These are phyloP conservation scores for Andrena trimmerana DNA, from an alignment of 2,888 invertebrate species.

Conservation along the genomic window DNA sequence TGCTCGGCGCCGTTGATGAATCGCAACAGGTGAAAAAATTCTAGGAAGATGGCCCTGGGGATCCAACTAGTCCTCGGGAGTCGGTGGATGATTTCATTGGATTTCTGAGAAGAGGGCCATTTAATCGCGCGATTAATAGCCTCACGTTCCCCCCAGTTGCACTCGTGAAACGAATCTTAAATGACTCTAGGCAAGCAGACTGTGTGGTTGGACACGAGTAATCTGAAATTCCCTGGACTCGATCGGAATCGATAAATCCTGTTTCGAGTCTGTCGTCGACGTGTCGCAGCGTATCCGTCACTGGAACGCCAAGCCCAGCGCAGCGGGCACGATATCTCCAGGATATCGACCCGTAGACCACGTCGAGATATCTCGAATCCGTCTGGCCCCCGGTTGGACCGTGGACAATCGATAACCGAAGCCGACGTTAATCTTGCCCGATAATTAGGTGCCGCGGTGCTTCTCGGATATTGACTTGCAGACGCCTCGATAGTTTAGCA, in stretches of 20 bases:
- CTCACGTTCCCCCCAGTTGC: too few species aligned
- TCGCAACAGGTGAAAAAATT: conserved; percentile 56
- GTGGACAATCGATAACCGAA: conserved; percentile 64
- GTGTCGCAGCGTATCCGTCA: conserved; percentile 1
- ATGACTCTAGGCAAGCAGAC: too few species aligned
- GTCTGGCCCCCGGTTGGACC: conserved; percentile 40
- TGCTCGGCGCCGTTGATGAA: neutral
- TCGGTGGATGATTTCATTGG: neutral
- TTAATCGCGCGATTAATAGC: neutral
- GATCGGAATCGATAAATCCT: neutral
- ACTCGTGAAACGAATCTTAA: too few species aligned
- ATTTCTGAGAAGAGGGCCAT: neutral
- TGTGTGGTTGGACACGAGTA: neutral
- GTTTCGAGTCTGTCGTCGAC: neutral
- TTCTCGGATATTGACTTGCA: conserved; percentile 57
- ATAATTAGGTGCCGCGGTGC: conserved; percentile 62
- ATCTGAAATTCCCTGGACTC: neutral
- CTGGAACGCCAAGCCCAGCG: neutral
- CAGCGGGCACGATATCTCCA: conserved; percentile 17
- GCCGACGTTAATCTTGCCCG: conserved; percentile 63
- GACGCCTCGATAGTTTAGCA: conserved; percentile 46
- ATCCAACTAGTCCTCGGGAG: neutral
- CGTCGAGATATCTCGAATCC: conserved; percentile 28
- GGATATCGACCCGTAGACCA: conserved; percentile 15
- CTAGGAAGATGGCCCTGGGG: neutral